Percentiles rank a stretch among this genome's conserved stretches.
phyloP scores from a whole-genome alignment of 1,140 invertebrate genomes.

The Zelostemma sp. region DNA sequence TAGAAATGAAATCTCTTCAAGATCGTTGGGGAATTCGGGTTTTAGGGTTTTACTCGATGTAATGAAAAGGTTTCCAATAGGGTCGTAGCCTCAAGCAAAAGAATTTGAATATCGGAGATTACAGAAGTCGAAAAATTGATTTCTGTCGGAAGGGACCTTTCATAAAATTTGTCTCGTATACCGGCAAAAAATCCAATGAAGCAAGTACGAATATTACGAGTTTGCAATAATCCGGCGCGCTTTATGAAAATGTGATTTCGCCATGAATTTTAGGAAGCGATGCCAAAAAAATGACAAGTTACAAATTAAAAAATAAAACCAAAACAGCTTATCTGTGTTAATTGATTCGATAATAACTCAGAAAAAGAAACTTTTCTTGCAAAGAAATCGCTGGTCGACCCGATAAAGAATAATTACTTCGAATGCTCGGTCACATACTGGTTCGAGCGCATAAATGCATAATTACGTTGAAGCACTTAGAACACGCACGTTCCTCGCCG shows the following conservation, averaged over 20 bases:
- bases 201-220: background rate
- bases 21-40: no score
- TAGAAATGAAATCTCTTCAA: no score
- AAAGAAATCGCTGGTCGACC: constrained; percentile 21
- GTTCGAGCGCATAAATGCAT: constrained; percentile 20
- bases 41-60: no score
- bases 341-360: constrained; percentile 28
- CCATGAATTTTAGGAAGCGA: background rate
- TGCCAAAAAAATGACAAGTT: background rate
- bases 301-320: constrained; percentile 33
- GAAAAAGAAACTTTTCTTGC: constrained; percentile 5
- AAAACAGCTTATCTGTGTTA: constrained; percentile 14
- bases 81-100: background rate
- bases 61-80: background rate
- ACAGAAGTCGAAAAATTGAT: background rate
- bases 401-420: constrained; percentile 40
- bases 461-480: constrained; percentile 29
- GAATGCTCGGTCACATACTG: constrained; percentile 11
- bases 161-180: background rate
- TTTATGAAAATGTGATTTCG: constrained; percentile 6
- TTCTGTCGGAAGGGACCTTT: background rate
- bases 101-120: background rate
- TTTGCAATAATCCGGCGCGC: background rate
- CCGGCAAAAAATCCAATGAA: background rate
- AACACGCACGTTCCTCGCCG: constrained; percentile 25